Percentiles rank a stretch among this genome's conserved stretches.
Conservation (phyloP, 1,140 invertebrate species). For the Drosophila malerkotliana region DNA sequence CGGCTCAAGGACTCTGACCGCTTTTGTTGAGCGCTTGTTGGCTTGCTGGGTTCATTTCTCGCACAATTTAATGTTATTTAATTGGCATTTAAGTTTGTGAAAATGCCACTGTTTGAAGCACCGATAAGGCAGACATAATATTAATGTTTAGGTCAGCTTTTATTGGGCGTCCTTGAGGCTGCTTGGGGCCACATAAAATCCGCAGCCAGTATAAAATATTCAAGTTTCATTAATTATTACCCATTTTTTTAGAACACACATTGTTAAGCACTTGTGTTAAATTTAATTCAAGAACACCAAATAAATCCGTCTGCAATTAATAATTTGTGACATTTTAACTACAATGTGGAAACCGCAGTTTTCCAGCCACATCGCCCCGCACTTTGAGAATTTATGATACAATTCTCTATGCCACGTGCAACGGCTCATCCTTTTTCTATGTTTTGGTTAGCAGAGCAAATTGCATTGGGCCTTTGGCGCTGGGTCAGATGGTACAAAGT, state of each 20-base stretch:
- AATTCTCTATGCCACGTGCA: conserved; percentile 70
- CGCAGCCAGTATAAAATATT: conserved; percentile 4
- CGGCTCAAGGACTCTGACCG: conserved; percentile 46
- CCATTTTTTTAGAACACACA: not conserved
- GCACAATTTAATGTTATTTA: conserved; percentile 83
- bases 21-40: conserved; percentile 32
- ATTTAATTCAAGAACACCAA: conserved; percentile 11
- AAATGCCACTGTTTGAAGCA: conserved; percentile 56
- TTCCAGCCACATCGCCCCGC: conserved; percentile 15
- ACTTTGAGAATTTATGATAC: conserved; percentile 53
- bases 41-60: conserved; percentile 64
- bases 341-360: conserved; percentile 60
- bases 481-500: conserved; percentile 40
- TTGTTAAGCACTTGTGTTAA: conserved; percentile 21
- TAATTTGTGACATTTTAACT: conserved; percentile 66
- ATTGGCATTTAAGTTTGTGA: conserved; percentile 79
- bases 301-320: conserved; percentile 61
- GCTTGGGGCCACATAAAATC: conserved; percentile 1
- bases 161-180: conserved; percentile 32
- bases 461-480: conserved; percentile 66
- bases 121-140: conserved; percentile 35
- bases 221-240: conserved; percentile 10
- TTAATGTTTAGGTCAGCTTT: conserved; percentile 57
- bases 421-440: conserved; percentile 22
- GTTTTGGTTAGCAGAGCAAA: conserved; percentile 50